These are phyloP conservation scores for Pseudonaja textilis DNA, from an alignment of 2,113 vertebrate genomes.

Conservation along the genomic window DNA sequence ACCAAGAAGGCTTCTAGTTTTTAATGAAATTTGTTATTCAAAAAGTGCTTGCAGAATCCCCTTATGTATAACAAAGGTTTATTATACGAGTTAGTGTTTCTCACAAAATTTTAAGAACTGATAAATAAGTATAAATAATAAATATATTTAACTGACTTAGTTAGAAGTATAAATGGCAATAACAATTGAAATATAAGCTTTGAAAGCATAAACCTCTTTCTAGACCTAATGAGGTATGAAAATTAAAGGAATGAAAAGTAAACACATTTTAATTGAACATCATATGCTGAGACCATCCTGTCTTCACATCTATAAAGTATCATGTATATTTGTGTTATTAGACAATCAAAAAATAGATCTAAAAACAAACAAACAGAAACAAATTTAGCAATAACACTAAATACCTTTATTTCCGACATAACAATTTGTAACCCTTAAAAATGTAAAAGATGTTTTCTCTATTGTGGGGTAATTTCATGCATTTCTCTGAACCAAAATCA, in stretches of 20 bases:
- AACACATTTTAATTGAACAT: background rate
- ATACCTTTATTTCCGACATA: background rate
- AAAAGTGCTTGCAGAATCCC: too few relatives aligned
- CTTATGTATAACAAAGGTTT: too few relatives aligned
- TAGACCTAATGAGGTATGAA: background rate
- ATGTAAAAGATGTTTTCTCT: background rate
- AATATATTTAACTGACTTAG: background rate
- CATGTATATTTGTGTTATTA: constrained; percentile 9
- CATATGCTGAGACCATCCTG: background rate
- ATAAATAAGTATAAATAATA: background rate
- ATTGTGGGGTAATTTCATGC: background rate
- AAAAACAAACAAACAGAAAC: background rate
- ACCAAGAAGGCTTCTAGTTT: too few relatives aligned
- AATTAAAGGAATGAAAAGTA: constrained; percentile 6
- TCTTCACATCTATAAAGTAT: constrained; percentile 15
- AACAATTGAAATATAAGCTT: too few relatives aligned
- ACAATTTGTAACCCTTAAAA: accelerated
- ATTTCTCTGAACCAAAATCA: background rate
- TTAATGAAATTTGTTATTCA: too few relatives aligned
- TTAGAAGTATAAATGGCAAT: too few relatives aligned
- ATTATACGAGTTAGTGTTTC: too few relatives aligned
- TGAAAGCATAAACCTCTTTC: too few relatives aligned
- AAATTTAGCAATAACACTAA: background rate
- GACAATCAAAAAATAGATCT: background rate
- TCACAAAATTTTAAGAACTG: background rate